Evolutionary conservation across 2,113 vertebrate species (phyloP).

Genomic region (Oreocharis arfaki): DNA sequence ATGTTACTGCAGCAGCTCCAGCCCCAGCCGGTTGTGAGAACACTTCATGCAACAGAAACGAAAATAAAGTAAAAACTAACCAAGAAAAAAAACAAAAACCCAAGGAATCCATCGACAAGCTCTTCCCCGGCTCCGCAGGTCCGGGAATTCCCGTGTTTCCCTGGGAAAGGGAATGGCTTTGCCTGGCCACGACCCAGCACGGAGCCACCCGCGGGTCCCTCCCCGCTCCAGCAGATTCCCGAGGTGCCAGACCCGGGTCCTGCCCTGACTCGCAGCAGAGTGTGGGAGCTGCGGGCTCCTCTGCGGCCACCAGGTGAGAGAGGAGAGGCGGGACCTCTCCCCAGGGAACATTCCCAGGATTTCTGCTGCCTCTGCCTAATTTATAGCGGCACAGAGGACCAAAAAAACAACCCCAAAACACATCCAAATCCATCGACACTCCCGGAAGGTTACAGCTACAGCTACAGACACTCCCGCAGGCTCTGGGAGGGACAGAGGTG

Average conservation of each 20-base stretch:
- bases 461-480: neutral
- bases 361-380: neutral
- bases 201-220: neutral
- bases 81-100: neutral
- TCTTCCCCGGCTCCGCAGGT: neutral
- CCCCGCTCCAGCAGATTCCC: neutral
- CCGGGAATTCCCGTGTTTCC: neutral
- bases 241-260: neutral
- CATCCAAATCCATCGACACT: neutral
- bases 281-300: neutral
- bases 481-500: neutral
- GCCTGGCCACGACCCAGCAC: neutral
- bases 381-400: rapidly evolving
- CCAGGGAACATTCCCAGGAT: neutral
- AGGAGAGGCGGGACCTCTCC: neutral
- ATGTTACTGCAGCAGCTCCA: neutral
- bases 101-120: neutral
- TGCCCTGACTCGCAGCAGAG: neutral
- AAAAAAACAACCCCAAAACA: neutral
- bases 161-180: neutral
- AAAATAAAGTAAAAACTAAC: neutral
- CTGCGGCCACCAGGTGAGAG: neutral
- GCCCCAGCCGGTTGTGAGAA: neutral
- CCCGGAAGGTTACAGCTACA: neutral
- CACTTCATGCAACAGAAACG: neutral